Conservation (phyloP, 2,888 invertebrate genomes). For the Caenorhabditis sp. region DNA sequence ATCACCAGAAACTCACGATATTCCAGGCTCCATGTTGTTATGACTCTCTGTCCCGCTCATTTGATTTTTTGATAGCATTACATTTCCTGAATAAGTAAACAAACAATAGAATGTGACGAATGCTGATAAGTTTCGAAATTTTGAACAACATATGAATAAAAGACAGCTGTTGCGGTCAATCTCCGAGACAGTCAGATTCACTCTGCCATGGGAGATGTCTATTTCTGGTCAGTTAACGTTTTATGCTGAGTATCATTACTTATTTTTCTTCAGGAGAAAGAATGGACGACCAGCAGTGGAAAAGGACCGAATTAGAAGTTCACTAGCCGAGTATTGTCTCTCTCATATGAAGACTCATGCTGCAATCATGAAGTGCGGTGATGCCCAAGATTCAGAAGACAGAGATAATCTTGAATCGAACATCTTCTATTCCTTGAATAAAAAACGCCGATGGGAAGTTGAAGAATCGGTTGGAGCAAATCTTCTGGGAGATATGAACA, state of each 20-base stretch:
- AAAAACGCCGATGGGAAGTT: conserved; percentile 20
- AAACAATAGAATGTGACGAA: not conserved
- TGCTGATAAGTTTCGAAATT: conserved; percentile 13
- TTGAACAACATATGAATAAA: conserved; percentile 27
- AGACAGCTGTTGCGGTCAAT: not conserved
- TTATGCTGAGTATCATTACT: not conserved
- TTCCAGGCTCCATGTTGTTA: too few relatives aligned
- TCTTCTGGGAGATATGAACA: not conserved
- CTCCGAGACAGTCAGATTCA: not conserved
- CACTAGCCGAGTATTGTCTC: conserved; percentile 2
- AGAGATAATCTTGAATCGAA: not conserved
- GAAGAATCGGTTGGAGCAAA: conserved; percentile 6
- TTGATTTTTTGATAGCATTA: not conserved
- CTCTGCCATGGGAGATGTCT: not conserved
- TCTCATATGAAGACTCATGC: conserved; percentile 10
- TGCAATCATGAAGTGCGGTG: not conserved
- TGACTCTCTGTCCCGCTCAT: too few relatives aligned
- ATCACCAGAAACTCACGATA: too few relatives aligned
- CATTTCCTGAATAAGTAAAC: not conserved
- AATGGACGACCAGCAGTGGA: not conserved
- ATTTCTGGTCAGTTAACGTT: conserved; percentile 10
- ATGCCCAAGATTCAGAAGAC: too few relatives aligned
- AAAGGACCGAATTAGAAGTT: not conserved
- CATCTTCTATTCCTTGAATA: conserved; percentile 18
- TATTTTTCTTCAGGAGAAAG: conserved; percentile 11